Conservation (phyloP, 2,888 invertebrate species). For the Dryobota labecula region DNA sequence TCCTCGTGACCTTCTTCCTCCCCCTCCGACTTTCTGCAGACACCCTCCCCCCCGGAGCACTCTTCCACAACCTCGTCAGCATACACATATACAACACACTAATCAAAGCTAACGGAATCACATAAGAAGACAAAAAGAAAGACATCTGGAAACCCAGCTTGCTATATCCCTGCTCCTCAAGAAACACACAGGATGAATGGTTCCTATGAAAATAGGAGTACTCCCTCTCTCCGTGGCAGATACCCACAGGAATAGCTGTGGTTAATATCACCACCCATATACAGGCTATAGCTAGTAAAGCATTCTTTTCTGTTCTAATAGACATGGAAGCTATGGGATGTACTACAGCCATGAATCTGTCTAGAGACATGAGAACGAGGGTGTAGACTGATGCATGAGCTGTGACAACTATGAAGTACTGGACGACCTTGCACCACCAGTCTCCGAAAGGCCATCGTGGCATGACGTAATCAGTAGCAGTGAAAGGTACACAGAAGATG, state of each 20-base stretch:
- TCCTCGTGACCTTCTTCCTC: slow-evolving; percentile 96
- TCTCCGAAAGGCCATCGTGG: slow-evolving; percentile 97
- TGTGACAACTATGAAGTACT: slow-evolving; percentile 97
- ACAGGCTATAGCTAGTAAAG: slow-evolving; percentile 94
- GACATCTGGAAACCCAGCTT: slow-evolving; percentile 93
- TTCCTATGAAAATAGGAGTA: slow-evolving; percentile 92
- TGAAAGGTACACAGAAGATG: slow-evolving; percentile 98
- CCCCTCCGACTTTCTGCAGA: slow-evolving; percentile 95
- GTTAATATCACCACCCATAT: slow-evolving; percentile 96
- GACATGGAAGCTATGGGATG: slow-evolving; percentile 97
- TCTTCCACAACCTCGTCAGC: slow-evolving; percentile 96
- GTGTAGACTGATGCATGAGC: slow-evolving; percentile 98
- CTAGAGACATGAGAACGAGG: slow-evolving; percentile 97
- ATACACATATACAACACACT: slow-evolving; percentile 97
- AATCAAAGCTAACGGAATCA: slow-evolving; percentile 96
- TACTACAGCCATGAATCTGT: slow-evolving; percentile 97
- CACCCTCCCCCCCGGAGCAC: slow-evolving; percentile 94
- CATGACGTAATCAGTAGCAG: slow-evolving; percentile 96
- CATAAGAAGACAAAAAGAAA: slow-evolving; percentile 97
- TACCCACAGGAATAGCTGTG: slow-evolving; percentile 94
- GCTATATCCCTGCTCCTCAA: slow-evolving; percentile 91
- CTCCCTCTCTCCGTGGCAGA: slow-evolving; percentile 94
- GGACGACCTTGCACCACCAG: slow-evolving; percentile 97
- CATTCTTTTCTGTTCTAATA: slow-evolving; percentile 95
- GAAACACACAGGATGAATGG: slow-evolving; percentile 93